These are phyloP conservation scores for Altica lythri DNA, from an alignment of 2,888 invertebrate species.

Conservation along the genomic window DNA sequence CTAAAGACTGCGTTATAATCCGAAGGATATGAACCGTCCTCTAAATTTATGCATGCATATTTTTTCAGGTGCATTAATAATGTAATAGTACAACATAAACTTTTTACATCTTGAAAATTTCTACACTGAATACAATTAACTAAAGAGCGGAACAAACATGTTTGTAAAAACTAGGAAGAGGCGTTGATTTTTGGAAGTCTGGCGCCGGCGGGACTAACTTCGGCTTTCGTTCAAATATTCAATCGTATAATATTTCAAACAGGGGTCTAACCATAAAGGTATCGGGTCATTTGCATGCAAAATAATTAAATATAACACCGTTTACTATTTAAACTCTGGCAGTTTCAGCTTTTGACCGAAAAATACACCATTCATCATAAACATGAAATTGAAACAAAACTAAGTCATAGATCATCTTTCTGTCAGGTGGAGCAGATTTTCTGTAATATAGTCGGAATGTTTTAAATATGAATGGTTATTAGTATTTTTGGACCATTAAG, in stretches of 20 bases:
- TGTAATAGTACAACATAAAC: too few relatives aligned
- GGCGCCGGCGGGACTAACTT: conserved; percentile 34
- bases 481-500: conserved; percentile 12
- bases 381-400: conserved; percentile 1
- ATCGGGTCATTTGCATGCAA: conserved; percentile 35
- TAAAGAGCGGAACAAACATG: neutral
- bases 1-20: too few relatives aligned
- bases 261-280: conserved; percentile 31
- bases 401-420: conserved; percentile 8
- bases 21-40: too few relatives aligned
- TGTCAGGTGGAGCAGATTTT: conserved; percentile 9
- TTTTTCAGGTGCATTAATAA: too few relatives aligned
- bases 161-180: conserved; percentile 3
- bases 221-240: conserved; percentile 29
- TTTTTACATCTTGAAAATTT: too few relatives aligned
- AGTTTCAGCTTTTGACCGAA: conserved; percentile 3
- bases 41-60: too few relatives aligned
- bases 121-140: too few relatives aligned
- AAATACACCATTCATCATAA: conserved; percentile 7
- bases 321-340: conserved; percentile 2
- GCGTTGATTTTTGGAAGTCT: conserved; percentile 25
- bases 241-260: conserved; percentile 35
- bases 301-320: conserved; percentile 26
- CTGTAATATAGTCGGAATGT: conserved; percentile 15
- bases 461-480: conserved; percentile 14